Evolutionary conservation across 1,140 invertebrate species (phyloP), one percentile per base, ranked within the genome.

Genomic region (Solenopsis invicta): DNA sequence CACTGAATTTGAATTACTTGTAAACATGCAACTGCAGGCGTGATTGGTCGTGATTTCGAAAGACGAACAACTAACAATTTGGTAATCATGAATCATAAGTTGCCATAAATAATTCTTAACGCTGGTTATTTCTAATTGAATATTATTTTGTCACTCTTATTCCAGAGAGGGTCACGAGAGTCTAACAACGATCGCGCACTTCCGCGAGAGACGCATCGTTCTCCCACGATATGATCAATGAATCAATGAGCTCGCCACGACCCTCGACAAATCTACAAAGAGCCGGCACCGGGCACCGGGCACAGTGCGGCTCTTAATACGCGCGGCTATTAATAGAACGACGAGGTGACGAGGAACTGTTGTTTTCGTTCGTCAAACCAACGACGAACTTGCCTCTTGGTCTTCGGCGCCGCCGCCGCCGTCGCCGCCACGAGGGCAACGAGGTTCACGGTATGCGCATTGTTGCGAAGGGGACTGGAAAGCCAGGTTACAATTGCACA

Each of bases 251-350:
- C 34, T 87, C 37, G 41, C 56, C 56, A 48, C 62, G 80, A 85
- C 64, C 66, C 41, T 48, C 50, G 29, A 67, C 54, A 74, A 54
- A 56, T 89, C 45, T 76, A 89, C 50, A 45, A 89, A 75, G 54
- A 76, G 86, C 71, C 50, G 54, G 41, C 62, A 24, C 61, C 13
- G 29, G 29, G 48, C 5, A n/a, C n/a, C n/a, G n/a, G n/a, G n/a
- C n/a, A n/a, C n/a, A n/a, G n/a, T n/a, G n/a, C n/a, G n/a, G n/a
- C n/a, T n/a, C n/a, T n/a, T n/a, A n/a, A n/a, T n/a, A n/a, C n/a
- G n/a, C n/a, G n/a, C n/a, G n/a, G 52, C 16, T 76, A 87, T 82
- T 77, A 87, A 89, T 69, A 89, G 62, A 61, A 69, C 29, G 24
- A 21, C 48, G 50, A 10, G 24, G 34, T 34, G 37, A 61, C 21